phyloP scores from a whole-genome alignment of 92 coral and sea anemone species.

The Umimayanthus chanpuru region DNA sequence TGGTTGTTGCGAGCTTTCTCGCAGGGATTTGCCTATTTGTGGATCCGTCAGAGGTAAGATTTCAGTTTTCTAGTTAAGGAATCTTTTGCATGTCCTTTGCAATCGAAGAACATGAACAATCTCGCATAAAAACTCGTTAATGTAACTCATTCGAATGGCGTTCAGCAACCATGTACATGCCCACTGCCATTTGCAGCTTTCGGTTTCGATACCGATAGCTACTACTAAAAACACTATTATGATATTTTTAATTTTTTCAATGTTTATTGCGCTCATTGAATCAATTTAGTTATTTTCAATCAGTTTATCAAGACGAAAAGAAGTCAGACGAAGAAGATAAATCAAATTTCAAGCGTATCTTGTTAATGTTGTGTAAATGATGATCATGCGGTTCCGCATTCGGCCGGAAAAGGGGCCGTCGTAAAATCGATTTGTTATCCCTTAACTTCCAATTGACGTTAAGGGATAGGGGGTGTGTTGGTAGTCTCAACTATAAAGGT shows the following conservation, averaged over 20 bases:
- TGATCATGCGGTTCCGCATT: background rate
- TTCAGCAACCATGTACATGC: no score
- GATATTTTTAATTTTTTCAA: no score
- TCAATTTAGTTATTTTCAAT: background rate
- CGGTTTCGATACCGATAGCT: no score
- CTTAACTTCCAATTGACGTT: no score
- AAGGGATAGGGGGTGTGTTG: no score
- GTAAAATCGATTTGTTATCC: no score
- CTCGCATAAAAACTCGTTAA: background rate
- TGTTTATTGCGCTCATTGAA: background rate
- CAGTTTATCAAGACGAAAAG: background rate
- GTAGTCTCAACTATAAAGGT: no score
- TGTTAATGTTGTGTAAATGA: background rate
- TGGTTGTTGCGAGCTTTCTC: background rate
- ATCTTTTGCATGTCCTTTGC: background rate
- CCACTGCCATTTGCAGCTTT: no score
- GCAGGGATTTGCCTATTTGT: constrained; percentile 14
- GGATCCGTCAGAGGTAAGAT: constrained; percentile 11
- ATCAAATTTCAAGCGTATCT: background rate
- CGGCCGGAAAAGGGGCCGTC: no score
- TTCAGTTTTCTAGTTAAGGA: background rate
- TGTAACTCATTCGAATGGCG: background rate
- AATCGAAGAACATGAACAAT: background rate
- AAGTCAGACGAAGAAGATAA: background rate
- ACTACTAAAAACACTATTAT: no score